Percentiles rank a stretch among this genome's conserved stretches.
These are phyloP conservation scores for Apteryx owenii DNA, from an alignment of 2,113 vertebrate genomes.

Conservation along the genomic window DNA sequence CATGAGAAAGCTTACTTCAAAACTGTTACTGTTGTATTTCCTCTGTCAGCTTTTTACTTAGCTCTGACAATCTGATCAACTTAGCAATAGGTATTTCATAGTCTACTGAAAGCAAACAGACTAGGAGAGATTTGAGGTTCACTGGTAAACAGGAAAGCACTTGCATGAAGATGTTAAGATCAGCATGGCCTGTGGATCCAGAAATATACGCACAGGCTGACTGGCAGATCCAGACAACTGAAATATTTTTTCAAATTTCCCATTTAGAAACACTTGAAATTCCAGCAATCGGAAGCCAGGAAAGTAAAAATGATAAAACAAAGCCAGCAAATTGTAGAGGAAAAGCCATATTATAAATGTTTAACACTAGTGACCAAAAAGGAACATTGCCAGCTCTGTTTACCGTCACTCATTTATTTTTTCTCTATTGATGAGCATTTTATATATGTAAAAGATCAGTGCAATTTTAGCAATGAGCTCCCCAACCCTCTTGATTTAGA, in stretches of 20 bases:
- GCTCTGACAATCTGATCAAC: not conserved
- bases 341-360: not conserved
- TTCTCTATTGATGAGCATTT: not conserved
- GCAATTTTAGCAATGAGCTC: not conserved
- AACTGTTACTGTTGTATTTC: not conserved
- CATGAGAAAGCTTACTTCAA: not conserved
- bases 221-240: accelerated
- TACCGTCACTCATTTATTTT: not conserved
- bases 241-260: not conserved
- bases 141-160: not conserved
- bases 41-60: not conserved
- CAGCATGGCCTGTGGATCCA: not conserved
- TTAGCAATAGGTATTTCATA: not conserved
- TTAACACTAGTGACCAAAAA: not conserved
- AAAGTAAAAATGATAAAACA: not conserved
- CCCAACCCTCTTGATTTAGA: not conserved
- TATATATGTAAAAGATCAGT: not conserved
- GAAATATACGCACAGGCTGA: not conserved
- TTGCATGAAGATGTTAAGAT: not conserved
- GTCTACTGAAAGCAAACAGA: not conserved
- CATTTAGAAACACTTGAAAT: not conserved
- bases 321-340: not conserved
- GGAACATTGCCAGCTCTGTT: not conserved
- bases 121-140: not conserved
- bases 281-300: not conserved